Conservation (phyloP, 2,888 invertebrate genomes). For the Dasysyrphus tricinctus region DNA sequence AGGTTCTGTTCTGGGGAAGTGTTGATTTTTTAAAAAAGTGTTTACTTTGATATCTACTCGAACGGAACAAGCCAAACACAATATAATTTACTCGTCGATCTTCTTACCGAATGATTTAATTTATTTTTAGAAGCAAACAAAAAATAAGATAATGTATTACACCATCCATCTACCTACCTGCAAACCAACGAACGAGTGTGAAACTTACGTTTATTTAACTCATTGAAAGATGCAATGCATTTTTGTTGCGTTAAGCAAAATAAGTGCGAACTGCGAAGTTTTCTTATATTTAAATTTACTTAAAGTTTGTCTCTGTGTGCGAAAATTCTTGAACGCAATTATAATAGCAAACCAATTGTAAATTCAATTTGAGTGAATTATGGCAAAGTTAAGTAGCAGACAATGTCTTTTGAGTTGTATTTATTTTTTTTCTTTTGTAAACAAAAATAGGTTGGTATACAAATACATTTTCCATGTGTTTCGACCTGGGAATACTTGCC, state of each 20-base stretch:
- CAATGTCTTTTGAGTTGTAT: background rate
- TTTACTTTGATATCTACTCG: conserved; percentile 55
- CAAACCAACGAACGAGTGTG: conserved; percentile 1
- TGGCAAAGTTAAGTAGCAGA: background rate
- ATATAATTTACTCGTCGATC: conserved; percentile 8
- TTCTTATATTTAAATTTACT: conserved; percentile 15
- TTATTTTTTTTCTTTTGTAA: background rate
- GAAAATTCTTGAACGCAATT: conserved; percentile 1
- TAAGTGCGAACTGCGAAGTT: conserved; percentile 24
- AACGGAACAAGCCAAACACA: conserved; percentile 31
- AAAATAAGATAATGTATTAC: conserved; percentile 4
- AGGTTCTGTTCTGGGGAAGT: conserved; percentile 8
- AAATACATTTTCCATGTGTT: background rate
- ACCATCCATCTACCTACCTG: background rate
- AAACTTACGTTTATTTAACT: conserved; percentile 29
- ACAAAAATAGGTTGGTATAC: background rate
- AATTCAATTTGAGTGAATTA: conserved; percentile 8
- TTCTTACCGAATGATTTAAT: conserved; percentile 41
- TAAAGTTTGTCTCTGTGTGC: background rate
- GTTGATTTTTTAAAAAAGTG: conserved; percentile 46
- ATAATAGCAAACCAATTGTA: conserved; percentile 10
- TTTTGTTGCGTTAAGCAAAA: conserved; percentile 29
- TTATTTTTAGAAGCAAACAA: conserved; percentile 60
- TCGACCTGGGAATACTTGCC: background rate
- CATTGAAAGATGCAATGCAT: conserved; percentile 30